phyloP scores from a whole-genome alignment of 2,113 vertebrate species.

The Dipodomys ordii region DNA sequence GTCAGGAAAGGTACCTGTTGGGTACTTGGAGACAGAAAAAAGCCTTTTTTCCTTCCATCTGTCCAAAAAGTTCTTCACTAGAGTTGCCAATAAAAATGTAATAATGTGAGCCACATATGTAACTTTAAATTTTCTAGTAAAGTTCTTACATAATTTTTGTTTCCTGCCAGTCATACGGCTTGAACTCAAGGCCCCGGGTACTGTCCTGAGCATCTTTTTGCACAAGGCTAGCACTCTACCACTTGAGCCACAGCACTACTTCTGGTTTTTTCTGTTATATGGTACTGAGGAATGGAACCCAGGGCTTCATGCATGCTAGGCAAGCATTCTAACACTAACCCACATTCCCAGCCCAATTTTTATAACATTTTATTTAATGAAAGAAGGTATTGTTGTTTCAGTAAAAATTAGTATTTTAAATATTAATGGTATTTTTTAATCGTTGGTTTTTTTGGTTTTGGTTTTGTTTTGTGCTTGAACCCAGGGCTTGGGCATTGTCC shows the following conservation, averaged over 20 bases:
- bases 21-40: not conserved
- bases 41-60: not conserved
- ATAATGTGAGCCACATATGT: not conserved
- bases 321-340: too few species aligned
- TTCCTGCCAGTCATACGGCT: too few species aligned
- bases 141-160: too few species aligned
- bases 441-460: not conserved
- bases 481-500: too few species aligned
- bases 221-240: too few species aligned
- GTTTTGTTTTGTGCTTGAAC: too few species aligned
- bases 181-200: too few species aligned
- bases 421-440: not conserved
- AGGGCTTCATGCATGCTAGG: too few species aligned
- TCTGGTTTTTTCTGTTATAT: too few species aligned
- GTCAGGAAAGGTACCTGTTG: not conserved
- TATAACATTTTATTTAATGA: slow-evolving; percentile 9
- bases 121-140: slow-evolving; percentile 27
- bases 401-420: not conserved
- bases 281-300: too few species aligned
- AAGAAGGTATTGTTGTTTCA: slow-evolving; percentile 19
- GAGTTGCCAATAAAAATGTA: not conserved
- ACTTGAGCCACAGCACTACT: too few species aligned
- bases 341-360: not conserved
- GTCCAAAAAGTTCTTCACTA: not conserved
- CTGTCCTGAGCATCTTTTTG: too few species aligned